Evolutionary conservation across 2,113 vertebrate species (phyloP).

Genomic region (Baryphthengus martii): DNA sequence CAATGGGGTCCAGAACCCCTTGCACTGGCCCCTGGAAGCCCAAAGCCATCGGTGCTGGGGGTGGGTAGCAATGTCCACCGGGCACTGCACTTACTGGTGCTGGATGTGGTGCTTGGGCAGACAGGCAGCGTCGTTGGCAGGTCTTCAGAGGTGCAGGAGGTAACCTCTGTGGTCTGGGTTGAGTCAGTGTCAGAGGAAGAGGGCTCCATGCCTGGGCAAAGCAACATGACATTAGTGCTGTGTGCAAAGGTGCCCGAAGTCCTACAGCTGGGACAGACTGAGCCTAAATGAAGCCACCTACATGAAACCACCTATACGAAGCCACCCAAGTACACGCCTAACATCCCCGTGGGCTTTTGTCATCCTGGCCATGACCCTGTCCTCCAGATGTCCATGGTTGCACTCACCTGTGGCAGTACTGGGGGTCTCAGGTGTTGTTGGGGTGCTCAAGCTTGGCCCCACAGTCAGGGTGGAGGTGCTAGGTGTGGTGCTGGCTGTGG

Average conservation of each 20-base stretch:
- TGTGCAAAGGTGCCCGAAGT: not conserved
- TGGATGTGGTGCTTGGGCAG: not conserved
- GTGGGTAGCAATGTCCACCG: rapidly evolving
- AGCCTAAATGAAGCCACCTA: not conserved
- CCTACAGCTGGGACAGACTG: not conserved
- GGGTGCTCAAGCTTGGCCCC: not conserved
- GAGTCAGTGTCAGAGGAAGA: not conserved
- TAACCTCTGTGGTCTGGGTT: not conserved
- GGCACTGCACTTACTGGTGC: slow-evolving; percentile 11
- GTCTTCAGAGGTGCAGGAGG: not conserved
- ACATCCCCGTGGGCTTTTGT: not conserved
- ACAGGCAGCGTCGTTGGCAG: rapidly evolving
- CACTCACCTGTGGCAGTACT: not conserved
- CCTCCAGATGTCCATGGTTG: rapidly evolving
- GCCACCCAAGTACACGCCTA: not conserved
- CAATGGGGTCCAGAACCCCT: not conserved
- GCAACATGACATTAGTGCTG: not conserved
- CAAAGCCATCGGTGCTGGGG: not conserved
- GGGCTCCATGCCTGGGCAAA: not conserved
- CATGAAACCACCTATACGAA: not conserved
- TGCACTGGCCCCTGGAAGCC: not conserved
- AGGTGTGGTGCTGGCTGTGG: not conserved
- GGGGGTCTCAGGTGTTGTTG: not conserved
- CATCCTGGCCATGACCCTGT: not conserved
- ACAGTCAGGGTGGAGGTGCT: not conserved